These are phyloP conservation scores for Etia nguti DNA, from an alignment of 2,113 vertebrate genomes.

Conservation along the genomic window DNA sequence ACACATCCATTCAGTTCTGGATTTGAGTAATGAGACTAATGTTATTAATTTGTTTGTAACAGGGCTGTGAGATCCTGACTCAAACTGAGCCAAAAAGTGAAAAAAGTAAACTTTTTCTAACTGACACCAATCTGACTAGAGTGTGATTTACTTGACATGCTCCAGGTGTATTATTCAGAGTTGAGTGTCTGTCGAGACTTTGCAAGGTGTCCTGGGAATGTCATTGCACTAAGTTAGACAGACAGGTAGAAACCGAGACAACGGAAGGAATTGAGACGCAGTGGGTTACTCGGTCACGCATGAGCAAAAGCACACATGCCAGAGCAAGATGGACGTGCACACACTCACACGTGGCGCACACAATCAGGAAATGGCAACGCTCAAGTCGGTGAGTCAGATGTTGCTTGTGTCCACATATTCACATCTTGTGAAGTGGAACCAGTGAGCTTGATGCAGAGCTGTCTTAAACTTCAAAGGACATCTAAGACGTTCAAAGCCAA, in stretches of 20 bases:
- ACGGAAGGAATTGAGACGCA: slow-evolving; percentile 10
- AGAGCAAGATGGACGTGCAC: neutral
- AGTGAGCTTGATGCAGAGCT: slow-evolving; percentile 22
- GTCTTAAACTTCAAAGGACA: slow-evolving; percentile 38
- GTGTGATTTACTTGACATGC: neutral
- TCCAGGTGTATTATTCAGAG: neutral
- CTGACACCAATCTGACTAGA: neutral
- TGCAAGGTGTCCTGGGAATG: slow-evolving; percentile 13
- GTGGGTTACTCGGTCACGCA: slow-evolving; percentile 18
- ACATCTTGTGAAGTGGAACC: slow-evolving; percentile 47
- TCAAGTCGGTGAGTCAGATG: neutral
- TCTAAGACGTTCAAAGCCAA: neutral
- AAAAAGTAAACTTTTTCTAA: slow-evolving; percentile 3
- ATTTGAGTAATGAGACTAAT: neutral
- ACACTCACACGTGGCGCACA: neutral
- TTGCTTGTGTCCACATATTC: slow-evolving; percentile 24
- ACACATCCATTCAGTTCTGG: neutral
- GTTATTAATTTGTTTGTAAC: neutral
- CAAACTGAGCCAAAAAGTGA: neutral
- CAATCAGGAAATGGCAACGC: neutral
- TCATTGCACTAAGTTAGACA: neutral
- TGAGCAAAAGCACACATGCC: slow-evolving; percentile 17
- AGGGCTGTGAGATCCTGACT: neutral
- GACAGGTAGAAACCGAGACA: slow-evolving; percentile 38
- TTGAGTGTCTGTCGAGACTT: neutral